Evolutionary conservation across 1,140 invertebrate genomes (phyloP).

Genomic region (Dysdera silvatica): DNA sequence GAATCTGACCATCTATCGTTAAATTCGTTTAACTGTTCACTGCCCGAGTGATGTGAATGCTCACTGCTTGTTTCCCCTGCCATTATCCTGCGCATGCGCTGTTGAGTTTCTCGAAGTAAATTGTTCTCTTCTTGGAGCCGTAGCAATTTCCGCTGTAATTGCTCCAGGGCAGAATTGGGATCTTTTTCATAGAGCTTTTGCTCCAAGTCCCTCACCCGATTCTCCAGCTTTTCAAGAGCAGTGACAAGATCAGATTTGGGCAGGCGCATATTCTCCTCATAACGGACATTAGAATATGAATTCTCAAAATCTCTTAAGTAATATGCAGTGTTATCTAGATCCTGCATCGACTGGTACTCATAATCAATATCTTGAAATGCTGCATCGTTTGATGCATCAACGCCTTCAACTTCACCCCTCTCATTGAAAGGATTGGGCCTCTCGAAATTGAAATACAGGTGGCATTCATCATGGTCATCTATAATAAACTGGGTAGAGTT

Average conservation of each 20-base stretch:
- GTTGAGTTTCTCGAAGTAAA: neutral
- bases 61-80: too few species aligned
- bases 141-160: constrained; percentile 13
- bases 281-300: constrained; percentile 35
- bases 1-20: too few species aligned
- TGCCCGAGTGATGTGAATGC: too few species aligned
- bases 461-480: constrained; percentile 40
- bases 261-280: constrained; percentile 36
- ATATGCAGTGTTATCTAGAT: constrained; percentile 33
- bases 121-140: constrained; percentile 17
- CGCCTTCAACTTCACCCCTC: neutral
- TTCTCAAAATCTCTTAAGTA: constrained; percentile 39
- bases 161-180: constrained; percentile 5
- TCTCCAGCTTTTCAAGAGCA: constrained; percentile 31
- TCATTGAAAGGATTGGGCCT: constrained; percentile 26
- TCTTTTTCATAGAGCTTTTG: constrained; percentile 8
- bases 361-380: constrained; percentile 22
- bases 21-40: too few species aligned
- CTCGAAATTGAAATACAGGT: constrained; percentile 36
- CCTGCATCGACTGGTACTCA: constrained; percentile 17
- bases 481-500: constrained; percentile 44
- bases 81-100: too few species aligned
- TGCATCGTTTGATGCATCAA: constrained; percentile 1
- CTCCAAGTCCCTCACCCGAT: constrained; percentile 30
- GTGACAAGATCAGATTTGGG: constrained; percentile 33